phyloP scores from a whole-genome alignment of 2,888 invertebrate genomes.

The Onthophagus sagittarius region DNA sequence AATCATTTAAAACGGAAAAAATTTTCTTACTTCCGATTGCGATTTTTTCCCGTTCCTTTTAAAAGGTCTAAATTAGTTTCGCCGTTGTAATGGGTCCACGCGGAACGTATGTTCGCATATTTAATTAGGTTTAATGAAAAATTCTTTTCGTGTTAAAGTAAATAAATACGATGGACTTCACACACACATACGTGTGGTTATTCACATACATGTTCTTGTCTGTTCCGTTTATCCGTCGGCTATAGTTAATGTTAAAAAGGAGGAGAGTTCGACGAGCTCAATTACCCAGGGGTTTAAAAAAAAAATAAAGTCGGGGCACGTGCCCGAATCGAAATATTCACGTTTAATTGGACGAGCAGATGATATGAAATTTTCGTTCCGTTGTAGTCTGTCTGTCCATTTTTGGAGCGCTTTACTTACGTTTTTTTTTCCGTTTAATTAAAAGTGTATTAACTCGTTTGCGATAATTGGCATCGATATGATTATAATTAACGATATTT shows the following conservation, averaged over 20 bases:
- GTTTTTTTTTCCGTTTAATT: not conserved
- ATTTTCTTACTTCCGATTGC: not conserved
- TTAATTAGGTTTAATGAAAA: not conserved
- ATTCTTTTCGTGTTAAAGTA: not conserved
- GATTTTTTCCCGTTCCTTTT: not conserved
- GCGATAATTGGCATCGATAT: not conserved
- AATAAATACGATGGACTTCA: not conserved
- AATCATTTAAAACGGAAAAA: not conserved
- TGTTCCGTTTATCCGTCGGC: not conserved
- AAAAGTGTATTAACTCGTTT: not conserved
- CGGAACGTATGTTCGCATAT: not conserved
- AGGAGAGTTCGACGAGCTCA: not conserved
- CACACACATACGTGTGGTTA: not conserved
- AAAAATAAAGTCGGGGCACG: not conserved
- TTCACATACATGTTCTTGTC: no score
- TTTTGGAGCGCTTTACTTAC: not conserved
- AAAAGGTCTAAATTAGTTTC: not conserved
- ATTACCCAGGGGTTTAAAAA: not conserved
- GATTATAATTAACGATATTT: no score
- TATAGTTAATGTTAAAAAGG: not conserved
- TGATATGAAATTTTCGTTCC: not conserved
- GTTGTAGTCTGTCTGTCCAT: not conserved
- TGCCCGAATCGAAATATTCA: not conserved
- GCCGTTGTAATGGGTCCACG: not conserved
- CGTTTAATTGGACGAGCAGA: not conserved